Evolutionary conservation across 2,888 invertebrate species (phyloP).

Genomic region (Chrysolina americana): DNA sequence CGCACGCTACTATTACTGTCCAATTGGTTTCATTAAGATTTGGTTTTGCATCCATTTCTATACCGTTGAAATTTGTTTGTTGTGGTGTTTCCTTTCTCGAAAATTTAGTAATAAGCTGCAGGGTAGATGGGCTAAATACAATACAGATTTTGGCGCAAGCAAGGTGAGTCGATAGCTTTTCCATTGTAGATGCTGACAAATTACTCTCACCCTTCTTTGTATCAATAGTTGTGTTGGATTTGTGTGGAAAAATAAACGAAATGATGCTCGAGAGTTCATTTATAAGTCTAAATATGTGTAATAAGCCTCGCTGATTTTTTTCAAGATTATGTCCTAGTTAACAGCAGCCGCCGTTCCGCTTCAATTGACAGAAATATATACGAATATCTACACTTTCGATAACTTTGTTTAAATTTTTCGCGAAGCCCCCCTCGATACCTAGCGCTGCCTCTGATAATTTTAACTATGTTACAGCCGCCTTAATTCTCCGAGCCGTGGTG

Average conservation of each 20-base stretch:
- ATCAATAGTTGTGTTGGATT: constrained; percentile 8
- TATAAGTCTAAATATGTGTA: too few species aligned
- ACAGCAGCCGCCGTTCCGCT: too few species aligned
- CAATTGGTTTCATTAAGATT: constrained; percentile 43
- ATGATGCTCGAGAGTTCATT: neutral
- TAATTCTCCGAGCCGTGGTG: too few species aligned
- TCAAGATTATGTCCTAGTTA: too few species aligned
- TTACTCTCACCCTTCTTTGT: constrained; percentile 9
- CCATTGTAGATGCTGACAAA: constrained; percentile 35
- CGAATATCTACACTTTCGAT: too few species aligned
- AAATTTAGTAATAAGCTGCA: constrained; percentile 38
- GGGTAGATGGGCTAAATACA: constrained; percentile 48
- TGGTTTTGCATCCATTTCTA: constrained; percentile 49
- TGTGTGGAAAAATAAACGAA: constrained; percentile 13
- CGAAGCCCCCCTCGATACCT: too few species aligned
- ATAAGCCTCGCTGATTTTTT: too few species aligned
- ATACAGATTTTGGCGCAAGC: constrained; percentile 53
- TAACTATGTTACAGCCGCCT: too few species aligned
- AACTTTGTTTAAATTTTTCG: too few species aligned
- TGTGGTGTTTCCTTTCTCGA: constrained; percentile 43
- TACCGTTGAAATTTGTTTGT: constrained; percentile 43
- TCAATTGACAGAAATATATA: too few species aligned
- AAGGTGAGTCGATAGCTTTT: constrained; percentile 50
- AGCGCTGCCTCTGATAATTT: too few species aligned
- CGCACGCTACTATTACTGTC: constrained; percentile 47